Base-by-base conservation (phyloP, 2,797 vertebrate species). In the Aselliscus stoliczkanus region DNA sequence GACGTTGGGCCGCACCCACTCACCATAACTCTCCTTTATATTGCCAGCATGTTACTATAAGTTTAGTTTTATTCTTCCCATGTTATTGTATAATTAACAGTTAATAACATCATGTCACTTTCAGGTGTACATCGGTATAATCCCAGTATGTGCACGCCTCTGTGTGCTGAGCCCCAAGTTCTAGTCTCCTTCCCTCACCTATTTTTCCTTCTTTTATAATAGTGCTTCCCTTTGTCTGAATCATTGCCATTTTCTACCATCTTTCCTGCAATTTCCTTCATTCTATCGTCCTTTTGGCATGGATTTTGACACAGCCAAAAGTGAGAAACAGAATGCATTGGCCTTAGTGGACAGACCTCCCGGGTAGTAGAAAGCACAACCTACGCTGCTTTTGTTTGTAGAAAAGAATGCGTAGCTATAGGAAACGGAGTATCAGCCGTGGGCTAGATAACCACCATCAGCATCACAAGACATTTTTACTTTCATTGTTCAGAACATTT, bases 61-160 rank as follows among this genome's bases (percentile, higher is more conserved):
- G 47, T 3, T 42, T 15, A 4, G 4, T 50, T 50, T 50, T 50
- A 15, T 50, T 50, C 14, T 50, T 50, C 14, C 1, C 2, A 50
- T 50, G 14, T 50, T 14, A 50, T 14, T 4, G 14, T 50, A 50
- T 50, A 13, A 50, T 50, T 15, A 42, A 15, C 47, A 50, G 47
- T 4, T 0, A 50, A 50, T 50, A 50, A 50, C 47, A 50, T 14
- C 13, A 50, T 50, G 47, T 50, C 13, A 50, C 13, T 50, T 4
- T 50, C 47, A 50, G 14, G 13, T 29, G 1, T 0, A 4, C 1
- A 47, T 58, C 56, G 3, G 0, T n/a, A n/a, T n/a, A n/a, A n/a
- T n/a, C n/a, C n/a, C n/a, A n/a, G n/a, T n/a, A n/a, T n/a, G n/a
- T n/a, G n/a, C n/a, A n/a, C n/a, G n/a, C n/a, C 25, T 31, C 27